Evolutionary conservation across 2,113 vertebrate genomes (phyloP).

Genomic region (Oreamnos americanus): DNA sequence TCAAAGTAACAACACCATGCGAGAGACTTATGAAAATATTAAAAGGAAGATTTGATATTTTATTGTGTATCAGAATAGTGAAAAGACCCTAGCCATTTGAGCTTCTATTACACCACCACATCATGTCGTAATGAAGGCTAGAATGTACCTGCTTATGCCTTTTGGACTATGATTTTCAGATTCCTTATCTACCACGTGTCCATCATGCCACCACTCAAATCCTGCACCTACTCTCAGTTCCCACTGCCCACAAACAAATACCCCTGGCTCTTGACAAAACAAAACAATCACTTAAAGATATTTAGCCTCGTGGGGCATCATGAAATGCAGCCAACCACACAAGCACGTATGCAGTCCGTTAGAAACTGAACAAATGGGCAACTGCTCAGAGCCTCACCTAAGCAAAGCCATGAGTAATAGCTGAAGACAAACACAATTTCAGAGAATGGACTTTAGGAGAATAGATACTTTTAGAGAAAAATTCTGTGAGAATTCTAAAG

Average conservation of each 20-base stretch:
- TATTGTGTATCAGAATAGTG: not conserved
- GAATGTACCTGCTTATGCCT: not conserved
- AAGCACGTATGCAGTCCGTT: not conserved
- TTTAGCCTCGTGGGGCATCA: not conserved
- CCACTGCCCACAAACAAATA: not conserved
- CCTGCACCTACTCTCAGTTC: not conserved
- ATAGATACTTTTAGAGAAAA: not conserved
- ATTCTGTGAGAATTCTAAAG: not conserved
- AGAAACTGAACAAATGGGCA: not conserved
- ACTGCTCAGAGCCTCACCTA: not conserved
- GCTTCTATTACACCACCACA: not conserved
- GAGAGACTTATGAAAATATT: slow-evolving; percentile 2
- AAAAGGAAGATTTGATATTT: not conserved
- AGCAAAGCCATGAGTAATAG: not conserved
- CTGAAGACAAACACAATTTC: not conserved
- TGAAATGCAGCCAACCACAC: not conserved
- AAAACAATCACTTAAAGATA: not conserved
- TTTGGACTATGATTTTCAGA: not conserved
- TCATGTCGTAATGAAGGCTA: not conserved
- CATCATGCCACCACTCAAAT: not conserved
- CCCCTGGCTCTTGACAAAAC: not conserved
- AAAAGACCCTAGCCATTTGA: not conserved
- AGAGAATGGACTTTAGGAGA: not conserved
- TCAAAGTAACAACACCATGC: not conserved
- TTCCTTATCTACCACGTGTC: not conserved